Evolutionary conservation across 2,113 vertebrate species (phyloP), one percentile per base, ranked within the genome.

Genomic region (Gopherus evgoodei): DNA sequence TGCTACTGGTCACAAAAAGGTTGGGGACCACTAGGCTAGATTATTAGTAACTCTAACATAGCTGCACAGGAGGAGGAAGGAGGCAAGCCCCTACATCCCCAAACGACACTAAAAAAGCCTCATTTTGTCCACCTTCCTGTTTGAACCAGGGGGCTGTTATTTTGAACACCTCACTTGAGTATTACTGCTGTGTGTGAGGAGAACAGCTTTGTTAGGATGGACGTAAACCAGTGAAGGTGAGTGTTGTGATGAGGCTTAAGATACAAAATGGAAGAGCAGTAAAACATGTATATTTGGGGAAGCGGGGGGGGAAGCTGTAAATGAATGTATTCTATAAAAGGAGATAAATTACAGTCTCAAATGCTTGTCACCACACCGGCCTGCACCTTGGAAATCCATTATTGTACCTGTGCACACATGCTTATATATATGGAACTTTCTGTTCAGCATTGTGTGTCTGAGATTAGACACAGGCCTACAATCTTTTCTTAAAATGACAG

Each of bases 371-470:
- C 19, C 0, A 1, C 9, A 2, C 42, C 86, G 83, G 81, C 76
- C n/a, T 56, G 42, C 82, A 47, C 72, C 53, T 8, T 87, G 54
- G 87, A 53, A 83, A 87, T 59, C 52, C 56, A 49, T n/a, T 35
- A 52, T 38, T 49, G 11, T 29, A 56, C 11, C 87, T 93, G 6
- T 91, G 1, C 82, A 47, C 10, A n/a, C 57, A 31, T 0, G 0
- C 53, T 54, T 54, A 54, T 54, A 44, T 93, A 24, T 31, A 47
- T 21, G 31, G 89, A 82, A 69, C 82, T 81, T 86, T 83, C 79
- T 25, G 69, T 72, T 72, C 69, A 72, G 8, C n/a, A 38, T 19
- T 11, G 2, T 24, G 22, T 11, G 54, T 82, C 52, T 38, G 69
- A 38, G 35, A 72, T 72, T 42, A 19, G 24, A 16, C 35, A 24